Evolutionary conservation across 2,797 vertebrate species (phyloP).

Genomic region (Muraenolepis orangiensis): DNA sequence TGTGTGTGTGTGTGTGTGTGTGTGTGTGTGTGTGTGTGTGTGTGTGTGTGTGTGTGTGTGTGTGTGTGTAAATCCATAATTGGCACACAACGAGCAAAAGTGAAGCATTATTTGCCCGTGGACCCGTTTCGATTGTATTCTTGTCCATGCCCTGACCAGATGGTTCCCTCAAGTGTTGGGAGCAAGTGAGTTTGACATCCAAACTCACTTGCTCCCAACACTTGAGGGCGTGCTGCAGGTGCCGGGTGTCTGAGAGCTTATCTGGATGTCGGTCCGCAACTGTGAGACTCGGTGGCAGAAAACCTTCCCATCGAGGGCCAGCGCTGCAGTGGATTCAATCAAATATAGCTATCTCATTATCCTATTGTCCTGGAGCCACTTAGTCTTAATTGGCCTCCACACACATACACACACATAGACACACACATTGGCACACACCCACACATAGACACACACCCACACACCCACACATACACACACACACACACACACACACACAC

Average conservation of each 20-base stretch:
- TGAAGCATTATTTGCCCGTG: slow-evolving; percentile 65
- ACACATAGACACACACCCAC: background rate
- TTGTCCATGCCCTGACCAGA: slow-evolving; percentile 48
- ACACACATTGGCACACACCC: background rate
- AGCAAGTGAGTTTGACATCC: slow-evolving; percentile 30
- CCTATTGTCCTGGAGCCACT: slow-evolving; percentile 56
- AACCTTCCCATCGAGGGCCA: slow-evolving; percentile 37
- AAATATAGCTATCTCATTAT: slow-evolving; percentile 53
- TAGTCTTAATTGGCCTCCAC: slow-evolving; percentile 40
- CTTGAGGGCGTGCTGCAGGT: background rate
- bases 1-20: background rate
- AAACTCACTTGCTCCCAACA: too few relatives aligned
- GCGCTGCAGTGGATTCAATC: slow-evolving; percentile 40
- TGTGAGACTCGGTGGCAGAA: slow-evolving; percentile 41
- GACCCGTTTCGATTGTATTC: slow-evolving; percentile 10
- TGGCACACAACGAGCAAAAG: slow-evolving; percentile 43
- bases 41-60: too few relatives aligned
- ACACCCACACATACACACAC: background rate
- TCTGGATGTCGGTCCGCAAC: slow-evolving; percentile 22
- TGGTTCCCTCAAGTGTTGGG: slow-evolving; percentile 40
- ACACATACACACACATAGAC: slow-evolving; percentile 15
- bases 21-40: too few relatives aligned
- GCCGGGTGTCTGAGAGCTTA: slow-evolving; percentile 11
- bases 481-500: background rate
- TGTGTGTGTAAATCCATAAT: slow-evolving; percentile 9